Evolutionary conservation across 2,797 vertebrate species (phyloP).

Genomic region (Melanotaenia boesemani): DNA sequence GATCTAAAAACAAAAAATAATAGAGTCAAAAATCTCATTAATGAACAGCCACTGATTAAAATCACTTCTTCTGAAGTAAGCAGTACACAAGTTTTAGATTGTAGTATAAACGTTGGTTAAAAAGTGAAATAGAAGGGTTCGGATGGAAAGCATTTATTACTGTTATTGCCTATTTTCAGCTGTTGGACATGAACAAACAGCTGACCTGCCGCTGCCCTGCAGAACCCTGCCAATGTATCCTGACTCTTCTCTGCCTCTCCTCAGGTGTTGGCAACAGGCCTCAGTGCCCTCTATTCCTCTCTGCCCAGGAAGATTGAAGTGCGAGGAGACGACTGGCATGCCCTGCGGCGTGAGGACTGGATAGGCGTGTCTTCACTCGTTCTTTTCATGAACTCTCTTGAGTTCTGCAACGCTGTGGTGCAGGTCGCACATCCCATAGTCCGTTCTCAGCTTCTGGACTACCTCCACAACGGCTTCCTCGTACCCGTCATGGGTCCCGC

Average conservation of each 20-base stretch:
- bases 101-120: too few relatives aligned
- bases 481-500: constrained; percentile 96
- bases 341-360: constrained; percentile 95
- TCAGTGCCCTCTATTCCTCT: constrained; percentile 97
- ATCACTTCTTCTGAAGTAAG: too few relatives aligned
- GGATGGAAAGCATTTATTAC: not conserved
- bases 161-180: not conserved
- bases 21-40: not conserved
- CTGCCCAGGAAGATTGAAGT: constrained; percentile 96
- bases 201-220: not conserved
- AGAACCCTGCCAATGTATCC: not conserved
- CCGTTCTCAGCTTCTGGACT: constrained; percentile 94
- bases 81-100: too few relatives aligned
- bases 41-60: not conserved
- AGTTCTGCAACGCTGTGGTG: constrained; percentile 97
- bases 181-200: not conserved
- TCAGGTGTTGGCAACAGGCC: constrained; percentile 95
- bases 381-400: constrained; percentile 96
- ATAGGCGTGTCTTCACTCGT: constrained; percentile 91
- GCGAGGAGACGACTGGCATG: constrained; percentile 95
- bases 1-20: not conserved
- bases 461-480: constrained; percentile 96
- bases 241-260: not conserved
- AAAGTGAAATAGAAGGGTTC: not conserved
- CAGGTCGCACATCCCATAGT: constrained; percentile 95